Evolutionary conservation across 1,140 invertebrate species (phyloP).

Genomic region (Bombus huntii): DNA sequence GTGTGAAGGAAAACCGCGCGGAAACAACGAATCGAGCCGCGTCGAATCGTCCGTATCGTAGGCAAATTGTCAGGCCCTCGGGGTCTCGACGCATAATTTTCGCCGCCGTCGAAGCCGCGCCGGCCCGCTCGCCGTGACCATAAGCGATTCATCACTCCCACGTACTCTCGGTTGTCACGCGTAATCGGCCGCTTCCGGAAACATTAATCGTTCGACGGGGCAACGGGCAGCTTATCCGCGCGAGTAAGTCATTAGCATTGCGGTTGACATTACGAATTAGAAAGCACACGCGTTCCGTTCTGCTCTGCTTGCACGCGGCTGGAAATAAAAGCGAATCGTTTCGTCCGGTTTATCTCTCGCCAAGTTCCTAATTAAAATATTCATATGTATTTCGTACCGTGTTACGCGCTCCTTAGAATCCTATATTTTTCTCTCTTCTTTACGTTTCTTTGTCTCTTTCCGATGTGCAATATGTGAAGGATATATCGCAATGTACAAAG

Average conservation of each 20-base stretch:
- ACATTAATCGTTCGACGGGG: slow-evolving; percentile 61
- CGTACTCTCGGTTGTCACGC: slow-evolving; percentile 40
- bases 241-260: slow-evolving; percentile 69
- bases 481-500: too few species aligned
- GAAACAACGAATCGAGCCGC: slow-evolving; percentile 3
- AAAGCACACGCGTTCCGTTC: slow-evolving; percentile 69
- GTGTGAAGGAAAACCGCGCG: neutral
- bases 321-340: slow-evolving; percentile 48
- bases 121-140: neutral
- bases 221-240: slow-evolving; percentile 44
- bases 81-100: slow-evolving; percentile 30
- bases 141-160: slow-evolving; percentile 57
- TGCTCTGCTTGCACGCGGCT: slow-evolving; percentile 54
- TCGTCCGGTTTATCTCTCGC: slow-evolving; percentile 18
- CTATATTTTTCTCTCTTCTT: neutral
- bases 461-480: too few species aligned
- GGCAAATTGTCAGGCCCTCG: slow-evolving; percentile 1
- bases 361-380: slow-evolving; percentile 57
- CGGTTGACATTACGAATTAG: slow-evolving; percentile 67
- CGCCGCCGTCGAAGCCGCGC: slow-evolving; percentile 25
- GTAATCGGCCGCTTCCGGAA: slow-evolving; percentile 63
- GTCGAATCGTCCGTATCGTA: neutral
- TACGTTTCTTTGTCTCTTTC: neutral
- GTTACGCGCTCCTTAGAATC: neutral
- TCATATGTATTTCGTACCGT: slow-evolving; percentile 14